Evolutionary conservation across 23 tunicate species (phyloP).

Genomic region (Diplosoma virens): DNA sequence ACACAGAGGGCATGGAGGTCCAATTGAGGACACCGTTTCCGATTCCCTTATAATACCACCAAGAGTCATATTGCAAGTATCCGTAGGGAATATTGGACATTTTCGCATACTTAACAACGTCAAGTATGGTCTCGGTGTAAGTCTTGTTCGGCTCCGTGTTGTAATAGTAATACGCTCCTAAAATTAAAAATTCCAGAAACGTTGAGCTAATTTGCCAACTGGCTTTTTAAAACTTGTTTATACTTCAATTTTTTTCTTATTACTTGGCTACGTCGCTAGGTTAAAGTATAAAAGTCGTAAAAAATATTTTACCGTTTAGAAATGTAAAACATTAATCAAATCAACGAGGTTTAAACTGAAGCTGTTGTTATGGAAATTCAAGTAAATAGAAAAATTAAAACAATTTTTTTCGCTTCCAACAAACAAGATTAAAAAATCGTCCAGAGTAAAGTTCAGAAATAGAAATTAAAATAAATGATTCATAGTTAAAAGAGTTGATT

Average conservation of each 20-base stretch:
- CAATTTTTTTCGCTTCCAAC: background rate
- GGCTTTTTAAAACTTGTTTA: too few relatives aligned
- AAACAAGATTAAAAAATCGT: background rate
- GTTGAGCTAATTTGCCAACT: too few relatives aligned
- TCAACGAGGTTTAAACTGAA: too few relatives aligned
- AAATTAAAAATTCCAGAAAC: background rate
- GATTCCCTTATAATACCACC: slow-evolving; percentile 91
- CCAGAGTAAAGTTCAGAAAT: too few relatives aligned
- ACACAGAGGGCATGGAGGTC: slow-evolving; percentile 69
- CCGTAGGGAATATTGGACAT: slow-evolving; percentile 60
- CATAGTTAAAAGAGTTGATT: too few relatives aligned
- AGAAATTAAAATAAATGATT: too few relatives aligned
- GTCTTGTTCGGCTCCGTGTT: slow-evolving; percentile 74
- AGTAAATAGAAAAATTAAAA: background rate
- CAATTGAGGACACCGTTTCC: slow-evolving; percentile 84
- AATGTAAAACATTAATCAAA: too few relatives aligned
- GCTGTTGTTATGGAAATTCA: too few relatives aligned
- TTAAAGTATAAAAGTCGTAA: too few relatives aligned
- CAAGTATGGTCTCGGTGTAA: slow-evolving; percentile 78
- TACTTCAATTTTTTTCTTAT: too few relatives aligned
- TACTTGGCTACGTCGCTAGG: too few relatives aligned
- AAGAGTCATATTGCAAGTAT: slow-evolving; percentile 88
- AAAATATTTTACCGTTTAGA: too few relatives aligned
- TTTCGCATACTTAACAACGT: slow-evolving; percentile 47
- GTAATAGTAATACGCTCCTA: slow-evolving; percentile 92